Evolutionary conservation across 2,113 vertebrate species (phyloP), one percentile per base, ranked within the genome.

Genomic region (Stercorarius parasiticus): DNA sequence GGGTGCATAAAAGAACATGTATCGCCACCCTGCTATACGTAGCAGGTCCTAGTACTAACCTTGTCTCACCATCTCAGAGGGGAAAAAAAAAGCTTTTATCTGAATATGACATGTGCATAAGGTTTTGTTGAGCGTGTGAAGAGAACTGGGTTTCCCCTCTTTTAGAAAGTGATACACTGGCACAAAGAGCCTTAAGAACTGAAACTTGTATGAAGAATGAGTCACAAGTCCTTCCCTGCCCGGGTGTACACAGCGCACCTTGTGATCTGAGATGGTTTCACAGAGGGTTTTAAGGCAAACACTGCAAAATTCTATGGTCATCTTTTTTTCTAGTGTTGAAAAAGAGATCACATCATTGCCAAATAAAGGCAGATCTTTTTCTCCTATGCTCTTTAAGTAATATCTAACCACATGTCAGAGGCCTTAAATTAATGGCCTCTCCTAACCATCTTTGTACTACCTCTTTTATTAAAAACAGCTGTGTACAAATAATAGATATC

Each of bases 31-130:
- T 59, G 29, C 52, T 74, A 0, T 53, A 6, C 9, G 6, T 4
- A 47, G 20, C 43, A 70, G 18, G 62, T 65, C 62, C 40, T 86
- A 25, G 55, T 13, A 66, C 15, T 52, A 88, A 34, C 65, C 15
- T 70, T 78, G 18, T 55, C 34, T 82, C 64, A 30, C 5, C 11
- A 19, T 16, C 30, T 45, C 36, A 9, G 32, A 38, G 29, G 3
- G 2, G 22, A 17, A 56, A 13, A 11, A 58, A 9, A 19, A 5
- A 22, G 10, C 17, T 66, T 67, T 53, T 53, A 70, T 26, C 47
- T 45, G 56, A 79, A 32, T 2, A 3, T 15, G 32, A 11, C 0
- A 0, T 20, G 9, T 67, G 14, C 13, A 0, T 27, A 64, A 79
- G 22, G 5, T 30, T 82, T 73, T 61, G 10, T 20, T 67, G 38